Evolutionary conservation across 2,888 invertebrate genomes (phyloP), one percentile per base, ranked within the genome.

Genomic region (Caenorhabditis angaria): DNA sequence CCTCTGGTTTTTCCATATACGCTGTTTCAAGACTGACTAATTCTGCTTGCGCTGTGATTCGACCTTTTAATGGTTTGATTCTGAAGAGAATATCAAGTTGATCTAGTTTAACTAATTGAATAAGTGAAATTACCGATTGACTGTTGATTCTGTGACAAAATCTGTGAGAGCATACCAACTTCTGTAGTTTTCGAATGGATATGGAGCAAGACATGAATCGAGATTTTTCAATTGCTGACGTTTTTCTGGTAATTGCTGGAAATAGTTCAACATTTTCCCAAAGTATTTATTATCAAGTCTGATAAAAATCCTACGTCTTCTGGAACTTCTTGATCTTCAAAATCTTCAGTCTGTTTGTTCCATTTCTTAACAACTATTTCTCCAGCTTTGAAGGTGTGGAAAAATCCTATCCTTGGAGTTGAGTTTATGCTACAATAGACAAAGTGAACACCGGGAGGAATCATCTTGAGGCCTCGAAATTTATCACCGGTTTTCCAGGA

Each of bases 391-490:
- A 97, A 97, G 85, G 91, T 91, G 87, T 95, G 92, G 87, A 94
- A 92, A 86, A 95, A 95, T 70, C 82, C 82, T 18, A 82, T 82
- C 55, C 82, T 61, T 12, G 82, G 82, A 14, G 75, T 65, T 24
- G 75, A 70, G 35, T 79, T 79, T 22, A 80, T 74, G 59, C 78
- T 79, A 66, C 73, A 71, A 90, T 94, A 94, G 20, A 99, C 90
- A 87, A 93, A 96, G 89, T 99, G 97, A 62, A 95, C 89, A 6
- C 97, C 97, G 1, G 95, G 94, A 0, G 97, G 97, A 83, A 99
- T 97, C 96, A 99, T 96, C 91, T 99, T 99, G 29, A 99, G 92
- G 0, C 97, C 99, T 84, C 92, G 91, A 88, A 99, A 99, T 87
- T 93, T 93, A 66, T 93, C 93, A 2, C 93, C 95, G 0, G 94